Base-by-base conservation (phyloP, 1,140 invertebrate species). In the Metaphire vulgaris region DNA sequence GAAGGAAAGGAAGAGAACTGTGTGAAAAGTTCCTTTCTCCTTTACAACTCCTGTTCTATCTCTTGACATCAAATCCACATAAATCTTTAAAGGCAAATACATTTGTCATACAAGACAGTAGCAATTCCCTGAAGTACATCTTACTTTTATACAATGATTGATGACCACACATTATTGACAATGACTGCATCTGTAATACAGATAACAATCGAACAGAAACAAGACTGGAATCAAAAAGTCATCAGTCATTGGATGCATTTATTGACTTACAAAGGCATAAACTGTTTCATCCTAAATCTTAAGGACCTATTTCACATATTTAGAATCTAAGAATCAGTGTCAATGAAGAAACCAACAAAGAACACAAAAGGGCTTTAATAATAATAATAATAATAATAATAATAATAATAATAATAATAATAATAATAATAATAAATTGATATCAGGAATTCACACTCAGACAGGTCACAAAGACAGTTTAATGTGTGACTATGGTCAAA, bases 401-500 rank as follows among this genome's bases (percentile, higher is more conserved):
- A 31, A 70, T 32, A 1, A 6, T 71, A 6, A 71, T 1, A 67
- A 1, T 21, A 12, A 15, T n/a, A 74, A 74, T 16, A 26, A 72
- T 72, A n/a, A 41, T 14, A 28, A 34, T 75, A 71, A 28, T n/a
- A 71, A 71, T 64, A 33, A 64, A 68, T 2, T 26, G 21, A 72
- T 34, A 73, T 56, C 64, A n/a, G n/a, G n/a, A n/a, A n/a, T n/a
- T n/a, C n/a, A n/a, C n/a, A n/a, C n/a, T n/a, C n/a, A n/a, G n/a
- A n/a, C n/a, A n/a, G n/a, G n/a, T n/a, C n/a, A n/a, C n/a, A n/a
- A n/a, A n/a, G n/a, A n/a, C n/a, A n/a, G n/a, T n/a, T n/a, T n/a
- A n/a, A n/a, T n/a, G n/a, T n/a, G n/a, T n/a, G n/a, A n/a, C n/a
- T n/a, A n/a, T n/a, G n/a, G n/a, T n/a, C n/a, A n/a, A n/a, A n/a